Evolutionary conservation across 2,888 invertebrate species (phyloP), one percentile per base, ranked within the genome.

Genomic region (Dorcus hopei): DNA sequence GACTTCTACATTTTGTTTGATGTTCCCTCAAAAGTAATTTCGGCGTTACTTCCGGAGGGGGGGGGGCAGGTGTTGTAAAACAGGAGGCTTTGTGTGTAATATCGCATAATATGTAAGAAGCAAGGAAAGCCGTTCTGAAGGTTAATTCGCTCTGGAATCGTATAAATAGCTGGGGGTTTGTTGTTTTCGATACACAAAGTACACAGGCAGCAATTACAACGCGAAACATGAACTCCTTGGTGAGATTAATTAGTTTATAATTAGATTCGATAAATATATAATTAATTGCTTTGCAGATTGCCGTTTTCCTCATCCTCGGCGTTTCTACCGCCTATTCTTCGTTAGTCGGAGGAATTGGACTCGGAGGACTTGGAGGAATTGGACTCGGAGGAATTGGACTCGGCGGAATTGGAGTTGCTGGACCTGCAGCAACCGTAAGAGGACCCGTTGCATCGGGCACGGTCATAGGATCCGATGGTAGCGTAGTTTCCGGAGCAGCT

Each of bases 401-500:
- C 6, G 42, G 42, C 11, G 42, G 42, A 11, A 16, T 14, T 14
- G 42, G 11, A 14, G 7, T 42, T 42, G 42, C 9, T 7, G 42
- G 42, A 42, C 42, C 42, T 42, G 11, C 42, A 14, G 58, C 49
- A 38, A 49, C 39, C 5, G 16, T 59, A 9, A 43, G 43, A 39
- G 59, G 59, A 11, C 56, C 59, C 4, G 43, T 49, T n/a, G 48
- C 56, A 19, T 41, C 41, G 1, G 56, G 47, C 14, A 56, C 54
- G 3, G 54, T 74, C 2, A 38, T 67, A 8, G 76, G 75, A 52
- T 74, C 75, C 23, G 76, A 82, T 80, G 52, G 76, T 72, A 43
- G 79, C 79, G 16, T 80, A 79, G 38, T 79, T 78, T 8, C 78
- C 77, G 14, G 79, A 77, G 42, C 79, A 77, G 49, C 80, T 77